Evolutionary conservation across 2,797 vertebrate genomes (phyloP).

Genomic region (Phalanger gymnotis): DNA sequence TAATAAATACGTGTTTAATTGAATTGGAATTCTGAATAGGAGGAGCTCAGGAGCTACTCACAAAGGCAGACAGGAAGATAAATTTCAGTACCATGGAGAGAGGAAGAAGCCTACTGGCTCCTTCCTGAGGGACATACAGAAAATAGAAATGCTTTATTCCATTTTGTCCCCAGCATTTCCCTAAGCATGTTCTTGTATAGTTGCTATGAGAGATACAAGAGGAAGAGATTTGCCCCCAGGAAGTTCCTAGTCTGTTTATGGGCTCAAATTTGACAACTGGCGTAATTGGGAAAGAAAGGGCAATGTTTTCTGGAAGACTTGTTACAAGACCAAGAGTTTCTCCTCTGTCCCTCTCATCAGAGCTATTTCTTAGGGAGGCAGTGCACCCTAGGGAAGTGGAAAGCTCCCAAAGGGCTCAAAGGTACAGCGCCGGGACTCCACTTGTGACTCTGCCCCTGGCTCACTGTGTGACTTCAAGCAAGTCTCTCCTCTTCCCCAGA

Average conservation of each 20-base stretch:
- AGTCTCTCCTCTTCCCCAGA: slow-evolving; percentile 3
- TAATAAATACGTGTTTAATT: neutral
- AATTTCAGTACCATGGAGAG: neutral
- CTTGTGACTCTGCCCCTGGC: neutral
- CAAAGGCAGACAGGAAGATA: neutral
- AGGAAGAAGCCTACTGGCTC: neutral
- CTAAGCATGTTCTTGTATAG: neutral
- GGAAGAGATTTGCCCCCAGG: neutral
- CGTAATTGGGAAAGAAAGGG: neutral
- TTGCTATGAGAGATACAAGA: neutral
- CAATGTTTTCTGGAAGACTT: neutral
- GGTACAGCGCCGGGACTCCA: neutral
- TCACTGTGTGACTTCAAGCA: slow-evolving; percentile 4
- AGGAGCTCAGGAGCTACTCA: neutral
- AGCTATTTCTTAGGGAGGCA: neutral
- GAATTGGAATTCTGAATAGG: neutral
- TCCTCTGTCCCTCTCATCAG: neutral
- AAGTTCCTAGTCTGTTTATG: neutral
- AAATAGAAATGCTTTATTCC: neutral
- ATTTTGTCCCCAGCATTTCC: neutral
- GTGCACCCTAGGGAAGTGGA: neutral
- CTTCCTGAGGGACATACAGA: neutral
- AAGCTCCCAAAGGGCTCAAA: neutral
- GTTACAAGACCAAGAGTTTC: neutral
- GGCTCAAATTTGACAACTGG: neutral